Conservation (phyloP, 2,888 invertebrate genomes). For the Stratiomys singularior region DNA sequence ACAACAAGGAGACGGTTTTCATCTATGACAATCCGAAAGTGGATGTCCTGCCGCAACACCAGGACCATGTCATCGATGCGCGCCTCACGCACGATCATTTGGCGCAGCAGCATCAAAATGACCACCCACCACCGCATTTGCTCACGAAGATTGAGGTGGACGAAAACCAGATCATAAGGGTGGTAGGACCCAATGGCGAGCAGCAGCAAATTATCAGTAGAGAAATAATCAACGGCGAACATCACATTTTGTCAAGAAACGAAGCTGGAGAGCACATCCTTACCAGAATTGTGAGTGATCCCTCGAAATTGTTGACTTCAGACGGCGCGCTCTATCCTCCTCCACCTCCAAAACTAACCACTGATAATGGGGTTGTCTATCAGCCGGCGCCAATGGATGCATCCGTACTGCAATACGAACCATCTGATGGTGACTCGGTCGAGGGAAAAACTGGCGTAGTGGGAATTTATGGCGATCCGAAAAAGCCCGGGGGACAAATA, state of each 20-base stretch:
- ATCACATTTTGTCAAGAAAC: conserved; percentile 65
- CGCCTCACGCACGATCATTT: conserved; percentile 56
- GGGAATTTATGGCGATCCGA: conserved; percentile 63
- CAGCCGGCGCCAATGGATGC: conserved; percentile 64
- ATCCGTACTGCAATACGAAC: conserved; percentile 64
- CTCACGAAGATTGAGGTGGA: conserved; percentile 65
- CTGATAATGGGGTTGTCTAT: conserved; percentile 60
- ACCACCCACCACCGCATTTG: conserved; percentile 58
- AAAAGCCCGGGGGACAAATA: conserved; percentile 65
- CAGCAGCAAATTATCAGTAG: conserved; percentile 66
- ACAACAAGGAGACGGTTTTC: conserved; percentile 64
- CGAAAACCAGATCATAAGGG: conserved; percentile 65
- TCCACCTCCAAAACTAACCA: conserved; percentile 61
- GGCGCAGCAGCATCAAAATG: conserved; percentile 55
- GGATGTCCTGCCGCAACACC: conserved; percentile 54
- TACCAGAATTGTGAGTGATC: conserved; percentile 65
- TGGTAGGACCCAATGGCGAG: conserved; percentile 65
- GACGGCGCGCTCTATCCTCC: conserved; percentile 64
- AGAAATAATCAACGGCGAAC: conserved; percentile 66
- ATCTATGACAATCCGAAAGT: conserved; percentile 64
- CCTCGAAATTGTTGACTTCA: conserved; percentile 63
- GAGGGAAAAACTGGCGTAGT: conserved; percentile 56
- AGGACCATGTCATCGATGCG: conserved; percentile 64
- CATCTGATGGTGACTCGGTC: conserved; percentile 55
- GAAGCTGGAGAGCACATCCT: conserved; percentile 66